A percentile compares a stretch with the other conserved stretches of the same genome.
These are phyloP conservation scores for Tipula confusa DNA, from an alignment of 2,888 invertebrate species.

Conservation along the genomic window DNA sequence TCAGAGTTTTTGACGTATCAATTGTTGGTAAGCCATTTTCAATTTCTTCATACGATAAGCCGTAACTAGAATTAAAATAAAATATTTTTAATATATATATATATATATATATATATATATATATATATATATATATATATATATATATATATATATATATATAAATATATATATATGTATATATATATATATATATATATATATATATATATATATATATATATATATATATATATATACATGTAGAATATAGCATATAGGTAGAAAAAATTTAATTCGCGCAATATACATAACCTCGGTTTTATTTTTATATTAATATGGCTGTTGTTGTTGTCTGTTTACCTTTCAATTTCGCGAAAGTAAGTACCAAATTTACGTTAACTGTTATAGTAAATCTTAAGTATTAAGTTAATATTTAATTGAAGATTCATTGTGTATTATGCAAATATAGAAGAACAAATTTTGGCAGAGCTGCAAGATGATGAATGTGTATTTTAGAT, in stretches of 20 bases:
- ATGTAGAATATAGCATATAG: not conserved
- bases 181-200: not conserved
- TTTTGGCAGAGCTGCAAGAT: not conserved
- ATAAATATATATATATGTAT: not conserved
- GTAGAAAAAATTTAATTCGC: not conserved
- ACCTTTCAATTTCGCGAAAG: slow-evolving; percentile 13
- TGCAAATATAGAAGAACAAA: not conserved
- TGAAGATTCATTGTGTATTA: not conserved
- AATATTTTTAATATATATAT: not conserved
- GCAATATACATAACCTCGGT: not conserved
- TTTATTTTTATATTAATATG: too few species aligned
- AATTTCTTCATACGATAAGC: slow-evolving; percentile 77
- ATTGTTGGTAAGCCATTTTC: slow-evolving; percentile 82
- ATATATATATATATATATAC: not conserved
- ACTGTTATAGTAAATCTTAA: not conserved
- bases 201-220: not conserved
- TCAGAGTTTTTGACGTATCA: slow-evolving; percentile 81
- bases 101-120: not conserved
- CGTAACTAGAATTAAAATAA: slow-evolving; percentile 59
- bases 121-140: not conserved
- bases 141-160: not conserved
- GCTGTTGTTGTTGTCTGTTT: not conserved
- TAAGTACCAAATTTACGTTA: not conserved
- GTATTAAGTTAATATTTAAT: not conserved
- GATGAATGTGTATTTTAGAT: not conserved